A percentile compares a stretch with the other conserved stretches of the same genome.
Conservation (phyloP, 1,140 invertebrate species). For the Ostrea edulis region DNA sequence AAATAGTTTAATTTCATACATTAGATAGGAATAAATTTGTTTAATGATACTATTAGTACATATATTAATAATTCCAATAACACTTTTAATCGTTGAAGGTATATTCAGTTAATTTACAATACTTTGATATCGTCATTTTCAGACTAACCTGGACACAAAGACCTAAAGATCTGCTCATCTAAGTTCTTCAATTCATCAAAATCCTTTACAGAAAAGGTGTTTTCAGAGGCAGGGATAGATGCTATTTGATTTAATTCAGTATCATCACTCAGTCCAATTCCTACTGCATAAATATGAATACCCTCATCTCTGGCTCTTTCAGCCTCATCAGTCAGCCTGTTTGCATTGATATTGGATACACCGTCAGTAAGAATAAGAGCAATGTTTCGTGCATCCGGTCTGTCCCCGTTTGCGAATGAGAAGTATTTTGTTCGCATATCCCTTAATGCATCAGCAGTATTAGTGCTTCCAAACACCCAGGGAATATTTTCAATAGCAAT, state of each 20-base stretch:
- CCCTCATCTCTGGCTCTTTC: slow-evolving; percentile 55
- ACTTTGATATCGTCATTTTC: neutral
- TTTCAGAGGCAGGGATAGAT: slow-evolving; percentile 44
- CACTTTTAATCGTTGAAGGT: no score
- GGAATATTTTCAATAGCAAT: slow-evolving; percentile 50
- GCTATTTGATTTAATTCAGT: slow-evolving; percentile 60
- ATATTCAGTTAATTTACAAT: no score
- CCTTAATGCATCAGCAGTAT: slow-evolving; percentile 49
- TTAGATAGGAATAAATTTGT: neutral
- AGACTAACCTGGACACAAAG: slow-evolving; percentile 49
- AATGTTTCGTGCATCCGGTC: slow-evolving; percentile 52
- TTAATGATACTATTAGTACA: no score
- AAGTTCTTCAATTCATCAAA: slow-evolving; percentile 55
- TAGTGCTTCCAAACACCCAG: slow-evolving; percentile 59
- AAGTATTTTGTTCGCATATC: slow-evolving; percentile 51
- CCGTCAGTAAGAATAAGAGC: slow-evolving; percentile 67
- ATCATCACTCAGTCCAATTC: slow-evolving; percentile 61
- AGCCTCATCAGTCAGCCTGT: slow-evolving; percentile 58
- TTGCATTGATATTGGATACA: slow-evolving; percentile 63
- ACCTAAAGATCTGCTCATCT: slow-evolving; percentile 45
- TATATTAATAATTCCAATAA: no score
- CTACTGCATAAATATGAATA: slow-evolving; percentile 64
- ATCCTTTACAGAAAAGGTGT: slow-evolving; percentile 46
- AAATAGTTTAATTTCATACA: neutral
- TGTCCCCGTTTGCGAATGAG: slow-evolving; percentile 43